Evolutionary conservation across 30 jellyfish, hydroid and myxozoan genomes (phyloP).

Genomic region (Turritopsis rubra): DNA sequence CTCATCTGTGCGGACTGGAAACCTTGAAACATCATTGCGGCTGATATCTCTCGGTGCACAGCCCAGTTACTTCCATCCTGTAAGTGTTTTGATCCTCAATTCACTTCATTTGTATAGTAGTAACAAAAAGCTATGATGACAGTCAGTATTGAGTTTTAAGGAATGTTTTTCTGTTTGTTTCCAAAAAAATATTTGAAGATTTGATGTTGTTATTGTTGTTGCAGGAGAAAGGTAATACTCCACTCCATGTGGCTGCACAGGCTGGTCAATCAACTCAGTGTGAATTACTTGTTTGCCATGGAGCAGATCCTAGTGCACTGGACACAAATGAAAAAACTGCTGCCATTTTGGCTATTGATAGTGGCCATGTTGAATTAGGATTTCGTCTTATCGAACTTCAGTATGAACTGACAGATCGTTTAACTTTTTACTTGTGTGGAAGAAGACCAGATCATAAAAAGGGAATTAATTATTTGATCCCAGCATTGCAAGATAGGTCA

Average conservation of each 20-base stretch:
- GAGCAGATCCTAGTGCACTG: constrained; percentile 96
- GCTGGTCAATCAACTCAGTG: constrained; percentile 94
- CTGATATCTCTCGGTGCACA: constrained; percentile 88
- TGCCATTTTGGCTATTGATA: constrained; percentile 78
- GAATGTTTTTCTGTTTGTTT: no score
- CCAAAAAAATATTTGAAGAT: no score
- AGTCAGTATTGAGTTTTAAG: no score
- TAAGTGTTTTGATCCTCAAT: constrained; percentile 18
- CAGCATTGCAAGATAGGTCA: constrained; percentile 91
- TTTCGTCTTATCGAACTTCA: constrained; percentile 67
- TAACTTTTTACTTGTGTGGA: constrained; percentile 88
- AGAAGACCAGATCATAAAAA: constrained; percentile 89
- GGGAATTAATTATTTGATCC: constrained; percentile 73
- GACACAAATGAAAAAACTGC: constrained; percentile 87
- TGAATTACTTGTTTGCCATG: constrained; percentile 74
- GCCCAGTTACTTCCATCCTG: constrained; percentile 77
- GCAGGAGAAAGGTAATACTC: constrained; percentile 91
- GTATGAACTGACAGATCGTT: constrained; percentile 89
- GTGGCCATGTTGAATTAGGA: constrained; percentile 78
- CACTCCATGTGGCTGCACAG: constrained; percentile 93
- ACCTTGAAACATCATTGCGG: constrained; percentile 84
- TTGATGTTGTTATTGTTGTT: no score
- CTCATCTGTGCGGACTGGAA: constrained; percentile 84
- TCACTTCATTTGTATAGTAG: not conserved
- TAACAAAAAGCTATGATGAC: no score